Conservation (phyloP, 2,113 vertebrate genomes). For the Muscicapa adusta region DNA sequence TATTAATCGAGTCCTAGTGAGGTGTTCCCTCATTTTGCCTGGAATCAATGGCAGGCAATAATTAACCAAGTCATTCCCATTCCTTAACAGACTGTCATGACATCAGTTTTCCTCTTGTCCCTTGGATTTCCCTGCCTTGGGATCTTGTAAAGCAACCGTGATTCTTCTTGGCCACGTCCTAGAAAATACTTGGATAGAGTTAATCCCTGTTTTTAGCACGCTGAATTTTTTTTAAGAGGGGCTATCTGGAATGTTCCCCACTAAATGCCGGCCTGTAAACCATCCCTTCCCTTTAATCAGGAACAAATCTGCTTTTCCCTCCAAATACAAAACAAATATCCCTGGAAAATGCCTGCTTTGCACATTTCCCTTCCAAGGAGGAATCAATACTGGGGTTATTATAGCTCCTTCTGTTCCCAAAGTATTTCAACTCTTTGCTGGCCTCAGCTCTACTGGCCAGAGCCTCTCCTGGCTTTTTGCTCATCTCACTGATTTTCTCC, state of each 20-base stretch:
- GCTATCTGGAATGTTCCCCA: neutral
- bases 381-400: slow-evolving; percentile 59
- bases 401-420: slow-evolving; percentile 60
- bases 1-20: slow-evolving; percentile 35
- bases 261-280: neutral
- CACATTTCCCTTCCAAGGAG: slow-evolving; percentile 64
- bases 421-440: slow-evolving; percentile 62
- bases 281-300: slow-evolving; percentile 30
- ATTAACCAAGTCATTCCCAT: slow-evolving; percentile 14
- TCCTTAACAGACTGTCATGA: neutral
- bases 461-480: slow-evolving; percentile 35
- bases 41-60: slow-evolving; percentile 52
- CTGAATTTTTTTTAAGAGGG: neutral
- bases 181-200: neutral
- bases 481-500: slow-evolving; percentile 52
- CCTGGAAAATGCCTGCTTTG: slow-evolving; percentile 51
- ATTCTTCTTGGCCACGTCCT: neutral
- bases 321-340: slow-evolving; percentile 59
- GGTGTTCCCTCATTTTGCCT: slow-evolving; percentile 34
- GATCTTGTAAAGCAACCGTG: neutral
- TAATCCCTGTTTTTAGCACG: neutral
- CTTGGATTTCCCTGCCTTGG: neutral
- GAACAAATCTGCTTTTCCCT: slow-evolving; percentile 42
- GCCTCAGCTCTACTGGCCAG: slow-evolving; percentile 47
- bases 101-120: neutral